A percentile compares a stretch with the other conserved stretches of the same genome.
Evolutionary conservation across 2,888 invertebrate species (phyloP).

Genomic region (Sicus ferrugineus): DNA sequence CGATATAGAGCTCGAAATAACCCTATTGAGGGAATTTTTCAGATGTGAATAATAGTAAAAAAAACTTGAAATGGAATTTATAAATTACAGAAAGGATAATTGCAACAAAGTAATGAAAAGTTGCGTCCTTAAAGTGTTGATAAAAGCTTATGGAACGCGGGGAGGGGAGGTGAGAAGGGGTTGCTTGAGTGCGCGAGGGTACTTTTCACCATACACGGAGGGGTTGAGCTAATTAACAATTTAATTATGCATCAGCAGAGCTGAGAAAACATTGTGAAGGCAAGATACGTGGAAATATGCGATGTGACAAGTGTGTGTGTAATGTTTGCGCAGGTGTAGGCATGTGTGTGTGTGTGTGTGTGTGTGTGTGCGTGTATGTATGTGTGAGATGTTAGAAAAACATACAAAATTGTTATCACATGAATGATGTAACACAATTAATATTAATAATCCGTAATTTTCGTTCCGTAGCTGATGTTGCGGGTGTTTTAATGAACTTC

Average conservation of each 20-base stretch:
- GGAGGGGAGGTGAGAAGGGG: neutral
- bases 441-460: constrained; percentile 26
- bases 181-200: neutral
- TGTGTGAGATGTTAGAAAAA: too few species aligned
- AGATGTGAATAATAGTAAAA: neutral
- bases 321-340: neutral
- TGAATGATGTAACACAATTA: neutral
- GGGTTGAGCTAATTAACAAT: constrained; percentile 46
- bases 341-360: too few species aligned
- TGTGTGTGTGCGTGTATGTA: too few species aligned
- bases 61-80: neutral
- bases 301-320: neutral
- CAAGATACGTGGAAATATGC: constrained; percentile 15
- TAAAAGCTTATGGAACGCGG: neutral
- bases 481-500: neutral
- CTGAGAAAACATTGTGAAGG: constrained; percentile 10
- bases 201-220: constrained; percentile 27
- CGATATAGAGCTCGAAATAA: too few species aligned
- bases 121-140: neutral
- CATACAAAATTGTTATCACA: neutral
- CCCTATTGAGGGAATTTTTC: neutral
- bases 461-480: neutral
- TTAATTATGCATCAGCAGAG: constrained; percentile 45
- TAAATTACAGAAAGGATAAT: neutral
- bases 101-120: neutral